phyloP scores from a whole-genome alignment of 2,797 vertebrate species.

The Phoebastria nigripes region DNA sequence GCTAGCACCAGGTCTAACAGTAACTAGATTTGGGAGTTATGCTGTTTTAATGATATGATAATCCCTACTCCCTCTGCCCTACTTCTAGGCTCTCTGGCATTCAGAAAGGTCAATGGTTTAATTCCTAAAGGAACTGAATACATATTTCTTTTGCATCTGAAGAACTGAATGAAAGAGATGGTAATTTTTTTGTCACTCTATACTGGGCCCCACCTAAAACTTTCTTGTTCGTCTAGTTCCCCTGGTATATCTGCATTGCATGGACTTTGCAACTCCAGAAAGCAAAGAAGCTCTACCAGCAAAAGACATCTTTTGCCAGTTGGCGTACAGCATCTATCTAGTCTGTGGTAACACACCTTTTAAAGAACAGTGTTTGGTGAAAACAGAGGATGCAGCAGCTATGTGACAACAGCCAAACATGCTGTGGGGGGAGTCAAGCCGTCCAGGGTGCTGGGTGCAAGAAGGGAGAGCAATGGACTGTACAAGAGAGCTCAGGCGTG shows the following conservation, averaged over 20 bases:
- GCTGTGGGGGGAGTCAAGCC: neutral
- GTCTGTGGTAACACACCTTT: neutral
- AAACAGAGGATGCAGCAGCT: neutral
- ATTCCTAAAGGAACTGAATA: neutral
- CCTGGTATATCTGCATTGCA: neutral
- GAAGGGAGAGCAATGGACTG: neutral
- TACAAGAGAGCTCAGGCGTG: neutral
- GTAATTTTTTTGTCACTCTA: neutral
- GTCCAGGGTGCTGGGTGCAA: neutral
- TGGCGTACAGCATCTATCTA: neutral
- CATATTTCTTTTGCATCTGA: neutral
- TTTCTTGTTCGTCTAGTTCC: neutral
- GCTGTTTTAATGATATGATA: neutral
- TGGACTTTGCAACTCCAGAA: neutral
- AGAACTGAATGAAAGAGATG: neutral
- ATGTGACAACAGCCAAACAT: neutral
- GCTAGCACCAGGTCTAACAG: neutral
- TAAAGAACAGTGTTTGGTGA: neutral
- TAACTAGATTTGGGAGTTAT: neutral
- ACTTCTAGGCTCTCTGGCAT: neutral
- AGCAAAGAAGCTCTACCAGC: neutral
- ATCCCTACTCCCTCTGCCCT: neutral
- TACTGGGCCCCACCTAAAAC: neutral
- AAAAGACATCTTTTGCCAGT: neutral
- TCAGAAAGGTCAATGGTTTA: neutral